Evolutionary conservation across 1,140 invertebrate species (phyloP).

Genomic region (Drosophila eugracilis): DNA sequence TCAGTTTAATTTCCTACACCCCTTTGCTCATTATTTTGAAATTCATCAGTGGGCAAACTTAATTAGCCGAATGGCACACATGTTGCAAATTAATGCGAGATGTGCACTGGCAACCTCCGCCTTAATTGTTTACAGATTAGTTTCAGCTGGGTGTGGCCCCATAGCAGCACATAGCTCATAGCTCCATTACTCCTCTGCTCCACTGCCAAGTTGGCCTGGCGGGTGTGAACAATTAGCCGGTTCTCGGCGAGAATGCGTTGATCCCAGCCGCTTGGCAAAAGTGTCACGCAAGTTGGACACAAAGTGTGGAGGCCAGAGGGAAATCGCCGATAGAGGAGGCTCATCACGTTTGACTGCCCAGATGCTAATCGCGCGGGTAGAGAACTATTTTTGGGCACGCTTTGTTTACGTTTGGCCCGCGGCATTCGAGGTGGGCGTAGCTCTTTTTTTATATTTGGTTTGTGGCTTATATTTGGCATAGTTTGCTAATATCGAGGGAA

Average conservation of each 20-base stretch:
- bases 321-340: conserved; percentile 9
- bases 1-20: neutral
- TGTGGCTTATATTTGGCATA: conserved; percentile 58
- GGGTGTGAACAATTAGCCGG: conserved; percentile 77
- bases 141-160: conserved; percentile 68
- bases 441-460: conserved; percentile 46
- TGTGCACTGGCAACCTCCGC: conserved; percentile 36
- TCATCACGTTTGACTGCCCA: conserved; percentile 55
- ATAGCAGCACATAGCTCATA: too few relatives aligned
- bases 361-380: conserved; percentile 61
- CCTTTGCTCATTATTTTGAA: conserved; percentile 5
- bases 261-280: conserved; percentile 61
- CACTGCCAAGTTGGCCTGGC: conserved; percentile 19
- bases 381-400: conserved; percentile 74
- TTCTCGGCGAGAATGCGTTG: conserved; percentile 35
- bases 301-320: neutral
- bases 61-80: conserved; percentile 73
- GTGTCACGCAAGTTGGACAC: conserved; percentile 68
- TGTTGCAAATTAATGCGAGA: conserved; percentile 76
- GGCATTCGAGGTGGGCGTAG: conserved; percentile 54
- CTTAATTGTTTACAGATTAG: conserved; percentile 79
- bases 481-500: conserved; percentile 29
- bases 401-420: conserved; percentile 57
- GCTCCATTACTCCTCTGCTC: neutral
- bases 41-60: conserved; percentile 42